Base-by-base conservation (phyloP, 2,797 vertebrate genomes). In the Eulemur albifrons region DNA sequence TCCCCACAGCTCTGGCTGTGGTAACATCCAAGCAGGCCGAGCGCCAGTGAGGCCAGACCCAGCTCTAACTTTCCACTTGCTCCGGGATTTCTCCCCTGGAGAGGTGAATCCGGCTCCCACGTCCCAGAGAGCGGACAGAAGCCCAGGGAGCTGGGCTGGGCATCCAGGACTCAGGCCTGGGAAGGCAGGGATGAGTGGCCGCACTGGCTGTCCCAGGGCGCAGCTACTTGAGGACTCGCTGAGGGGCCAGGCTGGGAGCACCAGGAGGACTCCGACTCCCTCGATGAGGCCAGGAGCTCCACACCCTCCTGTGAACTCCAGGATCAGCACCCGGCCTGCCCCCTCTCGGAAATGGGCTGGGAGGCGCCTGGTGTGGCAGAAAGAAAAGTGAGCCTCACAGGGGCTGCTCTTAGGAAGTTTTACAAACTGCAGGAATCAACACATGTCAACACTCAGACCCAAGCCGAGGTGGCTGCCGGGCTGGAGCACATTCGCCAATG, bases 371-470 rank as follows among this genome's bases (percentile, higher is more conserved):
- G 6, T 10, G 59, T 77, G 45, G 38, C 67, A 72, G 32, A 48
- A 57, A 81, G 90, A 79, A 94, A 65, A 63, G 76, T 7, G 35
- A 90, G 38, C 79, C 45, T n/a, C 21, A 54, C 81, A 79, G 65
- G 35, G 45, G 79, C 82, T 73, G 92, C 54, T n/a, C 45, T 63
- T 52, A 70, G 23, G 40, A 35, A 38, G 11, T 45, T 81, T 92
- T 45, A 67, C 20, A 23, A 63, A 67, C 6, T 35, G 79, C 93
- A 92, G 77, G 77, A 81, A 76, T 65, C 20, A 0, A 18, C 75
- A 50, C 50, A 14, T 52, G 57, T 90, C 65, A 72, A 23, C 72
- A 48, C 52, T 84, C 63, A 76, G 57, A 54, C 69, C 75, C 54
- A 57, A 43, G 79, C 45, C 63, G 7, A 59, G 18, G 54, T 38